Percentiles rank a stretch among this genome's conserved stretches.
Evolutionary conservation across 2,113 vertebrate genomes (phyloP).

Genomic region (Caranx ignobilis): DNA sequence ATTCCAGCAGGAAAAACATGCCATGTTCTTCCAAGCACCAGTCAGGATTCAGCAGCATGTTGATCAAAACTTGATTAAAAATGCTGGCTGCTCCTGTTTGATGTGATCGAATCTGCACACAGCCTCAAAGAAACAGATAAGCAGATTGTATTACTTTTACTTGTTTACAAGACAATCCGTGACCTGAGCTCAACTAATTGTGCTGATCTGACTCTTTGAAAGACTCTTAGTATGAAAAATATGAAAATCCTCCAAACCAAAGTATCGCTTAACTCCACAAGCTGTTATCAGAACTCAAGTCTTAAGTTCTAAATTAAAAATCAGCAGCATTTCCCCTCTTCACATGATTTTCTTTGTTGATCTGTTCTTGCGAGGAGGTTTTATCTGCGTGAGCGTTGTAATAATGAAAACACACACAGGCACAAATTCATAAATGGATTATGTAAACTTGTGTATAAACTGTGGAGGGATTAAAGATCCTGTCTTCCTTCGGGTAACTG

Average conservation of each 20-base stretch:
- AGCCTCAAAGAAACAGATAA: background rate
- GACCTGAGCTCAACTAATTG: slow-evolving; percentile 2
- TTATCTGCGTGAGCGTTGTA: background rate
- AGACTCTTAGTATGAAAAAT: slow-evolving; percentile 16
- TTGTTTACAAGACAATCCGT: background rate
- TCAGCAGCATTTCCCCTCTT: slow-evolving; percentile 2
- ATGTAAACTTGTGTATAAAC: slow-evolving; percentile 25
- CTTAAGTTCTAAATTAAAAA: slow-evolving; percentile 6
- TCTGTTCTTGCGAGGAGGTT: slow-evolving; percentile 32
- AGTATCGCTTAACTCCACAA: slow-evolving; percentile 7
- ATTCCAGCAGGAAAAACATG: too few species aligned
- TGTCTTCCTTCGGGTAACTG: slow-evolving; percentile 26
- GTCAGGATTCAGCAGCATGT: background rate
- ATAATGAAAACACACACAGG: slow-evolving; percentile 6
- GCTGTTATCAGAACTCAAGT: slow-evolving; percentile 12
- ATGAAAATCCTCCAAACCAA: slow-evolving; percentile 10
- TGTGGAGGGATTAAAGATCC: slow-evolving; percentile 25
- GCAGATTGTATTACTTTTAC: background rate
- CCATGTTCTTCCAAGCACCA: background rate
- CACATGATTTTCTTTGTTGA: slow-evolving; percentile 8
- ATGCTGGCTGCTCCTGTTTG: background rate
- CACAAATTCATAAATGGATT: slow-evolving; percentile 38
- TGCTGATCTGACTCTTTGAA: background rate
- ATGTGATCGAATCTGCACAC: background rate
- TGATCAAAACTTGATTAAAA: background rate